Percentiles rank a stretch among this genome's conserved stretches.
phyloP scores from a whole-genome alignment of 2,113 vertebrate species.

The Peromyscus leucopus region DNA sequence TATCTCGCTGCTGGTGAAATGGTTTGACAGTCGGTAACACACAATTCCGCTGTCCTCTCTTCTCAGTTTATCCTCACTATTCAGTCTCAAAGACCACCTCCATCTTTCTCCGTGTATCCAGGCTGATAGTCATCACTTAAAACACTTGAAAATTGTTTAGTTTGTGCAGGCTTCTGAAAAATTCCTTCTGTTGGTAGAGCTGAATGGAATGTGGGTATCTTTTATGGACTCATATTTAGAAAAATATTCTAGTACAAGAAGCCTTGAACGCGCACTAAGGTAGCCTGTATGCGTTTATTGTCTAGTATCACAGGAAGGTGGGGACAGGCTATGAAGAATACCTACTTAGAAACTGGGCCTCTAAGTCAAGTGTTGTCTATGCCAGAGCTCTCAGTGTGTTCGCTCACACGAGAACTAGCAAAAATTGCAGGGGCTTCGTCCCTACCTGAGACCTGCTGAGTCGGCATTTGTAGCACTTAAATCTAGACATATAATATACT shows the following conservation, averaged over 20 bases:
- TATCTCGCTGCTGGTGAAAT: constrained; percentile 10
- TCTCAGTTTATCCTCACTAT: constrained; percentile 39
- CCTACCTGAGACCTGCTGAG: neutral
- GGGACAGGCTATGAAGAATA: constrained; percentile 31
- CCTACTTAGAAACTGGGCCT: neutral
- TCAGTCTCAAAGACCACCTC: constrained; percentile 50
- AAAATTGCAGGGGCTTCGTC: constrained; percentile 13
- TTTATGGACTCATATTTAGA: neutral
- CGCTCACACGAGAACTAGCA: neutral
- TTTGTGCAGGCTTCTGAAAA: constrained; percentile 61
- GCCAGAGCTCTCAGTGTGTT: neutral
- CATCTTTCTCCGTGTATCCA: constrained; percentile 26
- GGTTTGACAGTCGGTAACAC: neutral
- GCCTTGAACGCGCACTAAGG: neutral
- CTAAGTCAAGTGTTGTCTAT: neutral
- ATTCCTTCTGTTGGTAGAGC: constrained; percentile 48
- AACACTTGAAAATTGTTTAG: constrained; percentile 62
- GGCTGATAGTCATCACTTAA: constrained; percentile 25
- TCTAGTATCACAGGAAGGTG: constrained; percentile 15
- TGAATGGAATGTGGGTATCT: constrained; percentile 28
- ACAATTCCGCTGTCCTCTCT: constrained; percentile 41
- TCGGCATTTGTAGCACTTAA: neutral
- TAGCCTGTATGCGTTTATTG: neutral
- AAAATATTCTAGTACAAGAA: constrained; percentile 48
- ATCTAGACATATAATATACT: neutral